Evolutionary conservation across 2,797 vertebrate species (phyloP).

Genomic region (Notamacropus eugenii): DNA sequence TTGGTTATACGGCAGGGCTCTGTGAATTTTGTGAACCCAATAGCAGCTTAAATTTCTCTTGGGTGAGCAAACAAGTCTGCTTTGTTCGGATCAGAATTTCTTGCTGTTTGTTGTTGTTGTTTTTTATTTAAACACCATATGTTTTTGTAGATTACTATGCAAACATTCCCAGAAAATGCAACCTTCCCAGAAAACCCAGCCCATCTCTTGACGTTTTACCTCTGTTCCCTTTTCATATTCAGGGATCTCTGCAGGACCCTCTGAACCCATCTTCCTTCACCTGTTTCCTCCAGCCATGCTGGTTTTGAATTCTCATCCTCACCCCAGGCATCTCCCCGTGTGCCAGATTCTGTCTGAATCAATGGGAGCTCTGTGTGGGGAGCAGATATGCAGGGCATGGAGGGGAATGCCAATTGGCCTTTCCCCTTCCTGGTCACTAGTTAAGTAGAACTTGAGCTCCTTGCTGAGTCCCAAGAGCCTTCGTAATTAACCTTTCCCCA

Average conservation of each 20-base stretch:
- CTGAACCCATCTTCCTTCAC: conserved; percentile 22
- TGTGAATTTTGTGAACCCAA: background rate
- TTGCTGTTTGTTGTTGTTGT: background rate
- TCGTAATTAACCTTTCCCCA: conserved; percentile 69
- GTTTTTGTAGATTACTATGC: conserved; percentile 22
- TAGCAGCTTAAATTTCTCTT: background rate
- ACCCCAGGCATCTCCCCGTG: background rate
- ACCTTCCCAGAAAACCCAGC: too few species aligned
- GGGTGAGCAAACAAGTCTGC: background rate
- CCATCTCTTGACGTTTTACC: conserved; percentile 1
- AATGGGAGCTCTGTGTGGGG: conserved; percentile 52
- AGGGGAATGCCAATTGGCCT: background rate
- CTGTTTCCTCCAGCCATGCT: conserved; percentile 16
- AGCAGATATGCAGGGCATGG: background rate
- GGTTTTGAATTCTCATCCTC: conserved; percentile 11
- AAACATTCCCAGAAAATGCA: conserved; percentile 29
- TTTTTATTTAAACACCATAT: conserved; percentile 22
- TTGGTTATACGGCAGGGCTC: background rate
- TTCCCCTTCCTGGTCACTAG: conserved; percentile 39
- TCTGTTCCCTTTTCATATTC: background rate
- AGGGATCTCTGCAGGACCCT: background rate
- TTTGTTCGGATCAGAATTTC: conserved; percentile 37
- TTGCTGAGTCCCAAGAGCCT: conserved; percentile 38
- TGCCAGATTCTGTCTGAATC: conserved; percentile 40
- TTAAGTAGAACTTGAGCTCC: conserved; percentile 62